Percentiles rank a stretch among this genome's conserved stretches.
Evolutionary conservation across 2,113 vertebrate species (phyloP).

Genomic region (Thermophis baileyi): DNA sequence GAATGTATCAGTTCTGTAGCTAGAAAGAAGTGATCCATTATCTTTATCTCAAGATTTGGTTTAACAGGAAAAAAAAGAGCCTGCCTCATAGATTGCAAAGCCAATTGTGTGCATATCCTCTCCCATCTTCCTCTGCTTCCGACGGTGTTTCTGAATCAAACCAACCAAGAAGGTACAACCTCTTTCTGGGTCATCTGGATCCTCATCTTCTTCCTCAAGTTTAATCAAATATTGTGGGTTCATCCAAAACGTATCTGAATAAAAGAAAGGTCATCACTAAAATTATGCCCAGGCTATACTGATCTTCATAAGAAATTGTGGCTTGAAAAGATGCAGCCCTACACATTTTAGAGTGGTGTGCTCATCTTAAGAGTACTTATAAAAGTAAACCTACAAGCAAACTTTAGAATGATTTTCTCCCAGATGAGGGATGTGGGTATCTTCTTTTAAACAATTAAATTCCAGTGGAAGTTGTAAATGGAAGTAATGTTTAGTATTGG

Average conservation of each 20-base stretch:
- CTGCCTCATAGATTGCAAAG: conserved; percentile 91
- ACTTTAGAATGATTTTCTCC: not conserved
- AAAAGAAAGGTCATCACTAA: not conserved
- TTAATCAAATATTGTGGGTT: conserved; percentile 90
- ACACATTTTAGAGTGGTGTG: not conserved
- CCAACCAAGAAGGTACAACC: conserved; percentile 91
- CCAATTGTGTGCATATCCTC: conserved; percentile 95
- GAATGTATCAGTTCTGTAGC: not conserved
- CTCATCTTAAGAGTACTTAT: not conserved
- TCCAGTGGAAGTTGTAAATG: not conserved
- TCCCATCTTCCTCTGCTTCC: conserved; percentile 82
- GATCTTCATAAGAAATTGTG: not conserved
- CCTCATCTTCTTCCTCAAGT: conserved; percentile 88
- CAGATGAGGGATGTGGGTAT: not conserved
- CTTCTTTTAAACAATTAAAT: not conserved
- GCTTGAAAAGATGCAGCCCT: not conserved
- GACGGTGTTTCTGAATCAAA: conserved; percentile 93
- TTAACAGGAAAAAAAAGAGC: not conserved
- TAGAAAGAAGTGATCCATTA: not conserved
- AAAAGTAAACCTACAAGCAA: not conserved
- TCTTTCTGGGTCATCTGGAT: conserved; percentile 77
- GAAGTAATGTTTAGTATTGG: not conserved
- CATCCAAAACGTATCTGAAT: conserved; percentile 89
- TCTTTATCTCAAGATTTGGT: not conserved
- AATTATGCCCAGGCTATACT: not conserved